Base-by-base conservation (phyloP, 2,888 invertebrate species). In the Caenorhabditis macrosperma region DNA sequence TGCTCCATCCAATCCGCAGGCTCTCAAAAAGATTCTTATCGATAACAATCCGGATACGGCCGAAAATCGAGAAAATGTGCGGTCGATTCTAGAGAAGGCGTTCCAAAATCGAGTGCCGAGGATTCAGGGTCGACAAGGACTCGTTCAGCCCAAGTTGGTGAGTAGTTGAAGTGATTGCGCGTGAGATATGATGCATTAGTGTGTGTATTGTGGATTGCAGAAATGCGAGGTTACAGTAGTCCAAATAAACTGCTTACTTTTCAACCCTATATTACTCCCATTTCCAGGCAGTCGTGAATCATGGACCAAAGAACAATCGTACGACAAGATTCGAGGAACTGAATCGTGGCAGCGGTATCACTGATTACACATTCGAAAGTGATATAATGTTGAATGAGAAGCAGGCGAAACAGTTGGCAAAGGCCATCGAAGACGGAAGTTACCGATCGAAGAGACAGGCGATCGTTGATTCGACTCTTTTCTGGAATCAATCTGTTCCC, bases 341-440 rank as follows among this genome's bases (percentile, higher is more conserved):
- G 5, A 44, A 44, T 38, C 12, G 2, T 10, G 74, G 74, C 20
- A 33, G 57, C 22, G 68, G 63, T 9, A 79, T 79, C 15, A 20
- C 74, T 59, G 79, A 75, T 5, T 80, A 80, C 60, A 75, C 75
- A 5, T 80, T 80, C 38, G 75, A 80, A 44, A 69, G 69, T 7
- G 79, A 80, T 46, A 80, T 80, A 0, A 80, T 80, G 75, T 57
- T 80, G 4, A 80, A 69, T 20, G 60, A 64, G 5, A 67, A 71
- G 9, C 75, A 80, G 41, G 79, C 75, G 12, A 66, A 66, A 10
- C 20, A 35, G 12, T 7, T 74, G 26, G 74, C 79, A 2, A 54
- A 57, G 7, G n/a, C 46, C 17, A 68, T 74, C 12, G 35, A 48
- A 69, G 60, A 69, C 26, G 72, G 71, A 20, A 54, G 59, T 17